phyloP scores from a whole-genome alignment of 2,113 vertebrate species.

The Siphamia tubifer region DNA sequence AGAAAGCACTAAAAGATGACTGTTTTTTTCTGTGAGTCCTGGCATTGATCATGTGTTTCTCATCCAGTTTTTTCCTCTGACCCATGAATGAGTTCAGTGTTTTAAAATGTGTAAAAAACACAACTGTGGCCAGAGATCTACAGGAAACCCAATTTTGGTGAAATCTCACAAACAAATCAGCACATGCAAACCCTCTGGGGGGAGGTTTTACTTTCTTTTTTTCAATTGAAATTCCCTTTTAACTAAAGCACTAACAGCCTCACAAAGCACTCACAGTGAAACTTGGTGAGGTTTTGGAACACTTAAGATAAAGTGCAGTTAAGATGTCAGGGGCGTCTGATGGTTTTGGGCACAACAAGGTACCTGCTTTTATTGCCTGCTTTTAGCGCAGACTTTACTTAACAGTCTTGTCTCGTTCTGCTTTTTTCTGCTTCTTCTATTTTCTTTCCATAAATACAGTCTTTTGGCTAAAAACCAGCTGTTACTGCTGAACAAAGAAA shows the following conservation, averaged over 20 bases:
- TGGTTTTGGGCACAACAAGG: constrained; percentile 32
- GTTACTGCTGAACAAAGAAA: constrained; percentile 68
- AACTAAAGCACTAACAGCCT: too few relatives aligned
- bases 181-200: constrained; percentile 2
- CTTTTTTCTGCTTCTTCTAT: constrained; percentile 43
- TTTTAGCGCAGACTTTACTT: constrained; percentile 24
- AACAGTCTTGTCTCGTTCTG: constrained; percentile 7
- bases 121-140: neutral
- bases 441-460: constrained; percentile 64
- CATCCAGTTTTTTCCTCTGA: neutral
- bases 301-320: constrained; percentile 47
- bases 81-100: constrained; percentile 5
- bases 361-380: constrained; percentile 46
- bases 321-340: constrained; percentile 41
- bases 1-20: too few relatives aligned
- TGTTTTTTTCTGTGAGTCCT: neutral
- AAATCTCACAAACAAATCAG: constrained; percentile 44
- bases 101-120: constrained; percentile 3
- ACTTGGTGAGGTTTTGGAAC: constrained; percentile 16
- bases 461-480: constrained; percentile 64
- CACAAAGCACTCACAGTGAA: constrained; percentile 12
- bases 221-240: constrained; percentile 13
- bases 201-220: constrained; percentile 15
- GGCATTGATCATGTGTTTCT: neutral
- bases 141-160: constrained; percentile 38